Evolutionary conservation across 2,113 vertebrate genomes (phyloP), one percentile per base, ranked within the genome.

Genomic region (Salvelinus sp.): DNA sequence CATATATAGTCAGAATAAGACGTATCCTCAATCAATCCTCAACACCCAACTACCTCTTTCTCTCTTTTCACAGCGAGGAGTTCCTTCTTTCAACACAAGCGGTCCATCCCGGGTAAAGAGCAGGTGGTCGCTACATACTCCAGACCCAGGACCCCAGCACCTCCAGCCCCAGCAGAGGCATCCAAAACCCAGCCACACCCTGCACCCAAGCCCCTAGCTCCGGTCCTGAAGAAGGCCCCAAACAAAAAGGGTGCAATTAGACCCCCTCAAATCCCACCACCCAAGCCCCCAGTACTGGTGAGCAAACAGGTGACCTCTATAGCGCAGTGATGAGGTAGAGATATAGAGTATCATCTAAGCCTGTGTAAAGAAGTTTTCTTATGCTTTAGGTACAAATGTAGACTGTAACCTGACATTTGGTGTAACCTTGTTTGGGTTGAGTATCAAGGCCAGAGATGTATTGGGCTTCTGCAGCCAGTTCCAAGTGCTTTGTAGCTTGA

Each of bases 251-350:
- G 58, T 62, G 66, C 81, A 0, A 48, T 88, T 48, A 89, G 47
- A 88, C 85, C 88, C 12, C 93, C 93, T 23, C 91, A 77, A 4
- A 87, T 89, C 50, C 92, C 93, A 10, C 93, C 93, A 14, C 93
- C 93, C 0, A 91, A 88, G 60, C 93, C 93, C 20, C 93, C 93
- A 0, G 90, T 83, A 1, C 67, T 85, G 16, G 79, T 89, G 47
- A 47, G 60, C 6, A 92, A 92, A 70, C 13, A 54, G 50, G 50
- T 54, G 50, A 54, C 50, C 50, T 54, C 50, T 54, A 54, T 54
- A 54, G 50, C 16, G 0, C 50, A 54, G 14, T 54, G 50, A 54
- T 18, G 12, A 18, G 3, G 50, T 54, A 54, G 16, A 5, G 16
- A 54, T 50, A 50, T 13, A 50, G 48, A 14, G 48, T 50, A 22